These are phyloP conservation scores for Aphyosemion australe DNA, from an alignment of 2,113 vertebrate species.

Conservation along the genomic window DNA sequence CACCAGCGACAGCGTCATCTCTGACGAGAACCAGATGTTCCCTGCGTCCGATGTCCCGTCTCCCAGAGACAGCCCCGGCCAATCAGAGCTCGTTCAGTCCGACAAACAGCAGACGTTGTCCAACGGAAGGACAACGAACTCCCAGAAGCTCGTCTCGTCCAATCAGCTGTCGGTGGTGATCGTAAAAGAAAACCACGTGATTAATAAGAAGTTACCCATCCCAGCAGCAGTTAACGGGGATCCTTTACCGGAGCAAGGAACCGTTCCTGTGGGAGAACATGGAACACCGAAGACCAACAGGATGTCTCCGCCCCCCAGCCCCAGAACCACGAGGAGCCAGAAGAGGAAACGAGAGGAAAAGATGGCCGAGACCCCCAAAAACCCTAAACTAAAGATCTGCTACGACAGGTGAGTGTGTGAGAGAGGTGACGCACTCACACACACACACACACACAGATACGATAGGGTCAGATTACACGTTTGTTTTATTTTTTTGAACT, in stretches of 20 bases:
- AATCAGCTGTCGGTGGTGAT: slow-evolving; percentile 11
- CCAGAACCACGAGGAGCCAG: slow-evolving; percentile 40
- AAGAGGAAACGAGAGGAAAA: slow-evolving; percentile 67
- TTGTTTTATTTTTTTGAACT: too few relatives aligned
- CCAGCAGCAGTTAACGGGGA: slow-evolving; percentile 19
- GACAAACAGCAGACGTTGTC: neutral
- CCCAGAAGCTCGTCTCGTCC: slow-evolving; percentile 45
- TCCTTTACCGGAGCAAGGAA: slow-evolving; percentile 6
- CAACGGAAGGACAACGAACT: too few relatives aligned
- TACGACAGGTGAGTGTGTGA: slow-evolving; percentile 49
- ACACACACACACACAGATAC: too few relatives aligned
- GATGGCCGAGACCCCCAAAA: neutral
- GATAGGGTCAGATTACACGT: too few relatives aligned
- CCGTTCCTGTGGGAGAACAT: neutral
- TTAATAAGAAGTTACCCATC: neutral
- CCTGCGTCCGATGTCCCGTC: slow-evolving; percentile 41
- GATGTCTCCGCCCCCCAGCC: slow-evolving; percentile 58
- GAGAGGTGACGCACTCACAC: too few relatives aligned
- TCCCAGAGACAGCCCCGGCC: slow-evolving; percentile 65
- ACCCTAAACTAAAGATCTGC: slow-evolving; percentile 15
- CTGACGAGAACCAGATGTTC: slow-evolving; percentile 31
- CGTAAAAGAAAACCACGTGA: slow-evolving; percentile 7
- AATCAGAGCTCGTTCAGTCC: slow-evolving; percentile 47
- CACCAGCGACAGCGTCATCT: slow-evolving; percentile 39
- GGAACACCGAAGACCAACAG: slow-evolving; percentile 58